Base-by-base conservation (phyloP, 2,797 vertebrate species). In the Sebastes cheni region DNA sequence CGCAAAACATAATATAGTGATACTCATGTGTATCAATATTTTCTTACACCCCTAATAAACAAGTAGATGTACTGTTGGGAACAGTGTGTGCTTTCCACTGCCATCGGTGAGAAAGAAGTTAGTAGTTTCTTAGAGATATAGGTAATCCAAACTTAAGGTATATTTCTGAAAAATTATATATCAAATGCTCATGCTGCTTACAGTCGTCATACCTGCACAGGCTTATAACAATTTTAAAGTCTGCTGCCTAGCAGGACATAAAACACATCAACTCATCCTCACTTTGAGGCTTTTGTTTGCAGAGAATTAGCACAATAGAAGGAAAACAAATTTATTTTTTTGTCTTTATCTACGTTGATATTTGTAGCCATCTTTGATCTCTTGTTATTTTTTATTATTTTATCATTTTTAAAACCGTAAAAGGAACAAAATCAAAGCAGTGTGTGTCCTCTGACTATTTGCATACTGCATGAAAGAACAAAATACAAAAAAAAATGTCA, bases 401-500 rank as follows among this genome's bases (percentile, higher is more conserved):
- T 55, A 67, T 50, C 23, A 39, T 36, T 14, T 61, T 34, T 42
- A 30, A 81, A 70, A 60, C 5, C 2, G 6, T 6, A 2, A 67
- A 27, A 55, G 27, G 61, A 54, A 62, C 23, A 23, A 10, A 70
- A 77, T 84, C 69, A 83, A 72, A 85, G 68, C 36, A 39, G 29
- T 3, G 18, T 2, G 2, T 32, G 23, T 66, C 66, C 16, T 46
- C 59, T 10, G 16, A 76, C 61, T 73, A 60, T 79, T 76, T 66
- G 54, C 34, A 60, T 58, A 10, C 12, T 36, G 55, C 32, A 52
- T 50, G 55, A 79, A 68, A 62, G 34, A 85, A 69, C 64, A 60
- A 64, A 71, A 79, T 32, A 62, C 55, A 64, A 76, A 81, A 79
- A n/a, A 46, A 67, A 78, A 74, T 74, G 79, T 82, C 74, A 75